Evolutionary conservation across 2,888 invertebrate species (phyloP).

Genomic region (Ctena decussata): DNA sequence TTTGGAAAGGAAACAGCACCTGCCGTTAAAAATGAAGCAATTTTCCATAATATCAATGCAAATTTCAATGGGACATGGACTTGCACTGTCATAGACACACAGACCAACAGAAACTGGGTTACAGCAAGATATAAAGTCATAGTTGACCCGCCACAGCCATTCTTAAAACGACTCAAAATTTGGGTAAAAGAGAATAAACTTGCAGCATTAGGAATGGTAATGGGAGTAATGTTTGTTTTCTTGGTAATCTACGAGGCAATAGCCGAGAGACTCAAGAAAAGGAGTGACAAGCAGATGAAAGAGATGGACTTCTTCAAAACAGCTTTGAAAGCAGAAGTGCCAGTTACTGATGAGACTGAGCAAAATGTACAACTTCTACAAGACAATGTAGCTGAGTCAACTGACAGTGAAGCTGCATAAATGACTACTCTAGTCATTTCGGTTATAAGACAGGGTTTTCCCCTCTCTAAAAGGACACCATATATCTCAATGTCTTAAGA

Average conservation of each 20-base stretch:
- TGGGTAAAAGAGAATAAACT: constrained; percentile 35
- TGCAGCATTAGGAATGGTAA: constrained; percentile 4
- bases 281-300: neutral
- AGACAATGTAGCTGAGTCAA: too few species aligned
- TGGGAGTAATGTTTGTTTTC: constrained; percentile 23
- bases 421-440: too few species aligned
- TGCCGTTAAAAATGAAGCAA: neutral
- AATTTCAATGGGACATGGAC: constrained; percentile 43
- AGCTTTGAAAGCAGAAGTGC: neutral
- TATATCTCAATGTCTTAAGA: too few species aligned
- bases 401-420: too few species aligned
- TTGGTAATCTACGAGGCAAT: constrained; percentile 22
- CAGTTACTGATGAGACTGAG: neutral
- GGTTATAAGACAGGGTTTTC: too few species aligned
- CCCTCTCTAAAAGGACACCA: too few species aligned
- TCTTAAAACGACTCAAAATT: constrained; percentile 10
- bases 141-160: constrained; percentile 32
- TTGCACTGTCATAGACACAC: constrained; percentile 29
- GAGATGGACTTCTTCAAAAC: neutral
- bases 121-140: constrained; percentile 41
- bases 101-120: constrained; percentile 22
- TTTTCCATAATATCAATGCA: constrained; percentile 5
- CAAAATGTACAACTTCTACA: too few species aligned
- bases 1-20: constrained; percentile 19
- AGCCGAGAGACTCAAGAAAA: neutral